These are phyloP conservation scores for Serilophus lunatus DNA, from an alignment of 2,113 vertebrate genomes.

Conservation along the genomic window DNA sequence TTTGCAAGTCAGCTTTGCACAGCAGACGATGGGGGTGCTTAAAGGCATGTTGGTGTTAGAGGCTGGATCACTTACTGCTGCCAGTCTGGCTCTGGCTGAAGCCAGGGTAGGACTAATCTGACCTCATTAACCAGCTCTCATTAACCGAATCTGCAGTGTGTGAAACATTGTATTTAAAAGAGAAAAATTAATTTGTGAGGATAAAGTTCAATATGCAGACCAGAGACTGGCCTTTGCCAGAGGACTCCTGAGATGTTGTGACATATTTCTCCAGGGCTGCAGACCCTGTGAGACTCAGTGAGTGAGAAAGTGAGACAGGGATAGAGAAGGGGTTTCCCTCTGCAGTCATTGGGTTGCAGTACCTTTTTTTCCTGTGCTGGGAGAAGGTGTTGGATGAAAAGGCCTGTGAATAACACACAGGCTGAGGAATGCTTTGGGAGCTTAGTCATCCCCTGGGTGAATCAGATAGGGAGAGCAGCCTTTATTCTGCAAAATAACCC, in stretches of 20 bases:
- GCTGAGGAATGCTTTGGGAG: not conserved
- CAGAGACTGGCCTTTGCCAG: not conserved
- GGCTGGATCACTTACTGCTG: not conserved
- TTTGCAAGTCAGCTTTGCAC: not conserved
- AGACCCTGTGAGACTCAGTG: too few relatives aligned
- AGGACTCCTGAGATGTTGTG: not conserved
- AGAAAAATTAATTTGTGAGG: not conserved
- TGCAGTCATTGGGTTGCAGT: fast-evolving
- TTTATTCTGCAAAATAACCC: not conserved
- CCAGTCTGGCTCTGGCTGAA: not conserved
- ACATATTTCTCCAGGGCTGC: not conserved
- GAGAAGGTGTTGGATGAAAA: not conserved
- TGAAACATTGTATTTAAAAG: not conserved
- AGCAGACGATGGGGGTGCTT: not conserved
- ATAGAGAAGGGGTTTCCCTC: not conserved
- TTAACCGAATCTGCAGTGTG: not conserved
- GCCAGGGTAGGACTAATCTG: not conserved
- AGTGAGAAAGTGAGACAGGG: not conserved
- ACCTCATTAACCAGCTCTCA: not conserved
- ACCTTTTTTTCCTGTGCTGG: not conserved
- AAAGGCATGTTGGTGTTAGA: not conserved
- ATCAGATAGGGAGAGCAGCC: not conserved
- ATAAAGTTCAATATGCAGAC: not conserved
- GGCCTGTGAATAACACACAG: not conserved
- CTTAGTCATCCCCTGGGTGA: not conserved